Evolutionary conservation across 2,888 invertebrate genomes (phyloP), one percentile per base, ranked within the genome.

Genomic region (Toxonevra muliebris): DNA sequence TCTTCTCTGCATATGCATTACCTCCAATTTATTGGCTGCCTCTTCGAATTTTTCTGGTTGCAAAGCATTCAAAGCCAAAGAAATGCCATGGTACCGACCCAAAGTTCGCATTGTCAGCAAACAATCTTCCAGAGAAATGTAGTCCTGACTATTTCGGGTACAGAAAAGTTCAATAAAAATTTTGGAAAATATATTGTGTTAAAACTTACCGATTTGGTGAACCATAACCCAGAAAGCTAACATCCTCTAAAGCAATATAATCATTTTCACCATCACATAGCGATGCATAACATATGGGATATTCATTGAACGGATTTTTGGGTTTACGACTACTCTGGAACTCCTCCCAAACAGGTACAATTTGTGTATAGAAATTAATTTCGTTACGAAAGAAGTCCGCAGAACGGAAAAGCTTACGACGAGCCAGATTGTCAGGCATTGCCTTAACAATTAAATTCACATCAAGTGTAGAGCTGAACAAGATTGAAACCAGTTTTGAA

Each of bases 381-480:
- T 93, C 92, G 77, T 92, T 92, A 70, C 86, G 85, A 76, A 92
- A 93, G 79, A 92, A 92, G 59, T 90, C 91, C 3, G 86, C 77
- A 50, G 89, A 90, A 66, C 89, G 87, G 74, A 88, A 92, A 0
- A 92, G 89, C 41, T 90, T 88, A 0, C 89, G 87, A 41, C 91
- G 84, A 0, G 88, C 89, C 1, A 88, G 69, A 76, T 89, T 91
- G 62, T 87, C 87, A 0, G 92, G 92, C 73, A 92, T 87, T n/a
- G 87, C 87, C 81, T 93, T 93, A 0, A 90, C 86, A 13, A 92
- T 85, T 0, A 91, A 82, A 76, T 88, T 89, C 0, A 90, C 80
- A 69, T 80, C 77, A n/a, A 81, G 66, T n/a, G 70, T 68, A 7
- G 77, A 65, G 2, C 80, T 81, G 53, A 7, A 66, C 61, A 19